Evolutionary conservation across 1,140 invertebrate genomes (phyloP).

Genomic region (Drosophila parabipectinata): DNA sequence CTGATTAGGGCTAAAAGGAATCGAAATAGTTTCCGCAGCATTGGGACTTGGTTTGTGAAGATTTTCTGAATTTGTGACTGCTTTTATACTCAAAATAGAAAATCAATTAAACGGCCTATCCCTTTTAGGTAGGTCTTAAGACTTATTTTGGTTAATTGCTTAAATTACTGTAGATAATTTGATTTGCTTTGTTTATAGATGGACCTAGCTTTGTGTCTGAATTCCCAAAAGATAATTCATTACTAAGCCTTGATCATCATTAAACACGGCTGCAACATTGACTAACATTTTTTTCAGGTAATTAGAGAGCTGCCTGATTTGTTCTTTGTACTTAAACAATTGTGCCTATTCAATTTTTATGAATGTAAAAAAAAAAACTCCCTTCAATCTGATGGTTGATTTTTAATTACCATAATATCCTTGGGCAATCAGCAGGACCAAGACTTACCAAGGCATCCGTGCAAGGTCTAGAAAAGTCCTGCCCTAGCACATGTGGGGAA

Average conservation of each 20-base stretch:
- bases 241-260: too few species aligned
- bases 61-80: neutral
- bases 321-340: too few species aligned
- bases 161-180: neutral
- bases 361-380: too few species aligned
- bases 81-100: neutral
- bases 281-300: too few species aligned
- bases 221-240: neutral
- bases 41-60: neutral
- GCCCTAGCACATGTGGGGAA: neutral
- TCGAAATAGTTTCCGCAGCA: neutral
- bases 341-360: too few species aligned
- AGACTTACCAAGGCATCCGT: too few species aligned
- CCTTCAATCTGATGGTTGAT: too few species aligned
- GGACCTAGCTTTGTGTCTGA: too few species aligned
- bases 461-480: too few species aligned
- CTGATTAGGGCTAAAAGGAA: neutral
- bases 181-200: too few species aligned
- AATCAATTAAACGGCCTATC: neutral
- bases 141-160: neutral
- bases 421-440: neutral
- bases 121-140: neutral
- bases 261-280: neutral
- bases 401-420: neutral
- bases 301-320: too few species aligned